These are phyloP conservation scores for Troilus luridus DNA, from an alignment of 2,888 invertebrate genomes.

Conservation along the genomic window DNA sequence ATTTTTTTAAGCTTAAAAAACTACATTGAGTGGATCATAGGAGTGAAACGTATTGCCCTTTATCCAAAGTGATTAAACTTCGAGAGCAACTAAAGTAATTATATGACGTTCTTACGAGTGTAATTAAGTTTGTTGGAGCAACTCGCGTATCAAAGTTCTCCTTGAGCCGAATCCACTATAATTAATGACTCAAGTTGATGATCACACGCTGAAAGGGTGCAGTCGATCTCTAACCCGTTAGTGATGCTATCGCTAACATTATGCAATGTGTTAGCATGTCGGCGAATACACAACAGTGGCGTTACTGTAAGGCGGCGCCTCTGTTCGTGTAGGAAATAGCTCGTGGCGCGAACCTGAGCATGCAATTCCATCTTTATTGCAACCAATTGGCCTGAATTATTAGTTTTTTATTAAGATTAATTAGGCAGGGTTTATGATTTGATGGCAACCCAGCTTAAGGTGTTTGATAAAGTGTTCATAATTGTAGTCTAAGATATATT, in stretches of 20 bases:
- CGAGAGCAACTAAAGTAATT: too few species aligned
- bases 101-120: too few species aligned
- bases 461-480: not conserved
- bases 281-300: not conserved
- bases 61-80: too few species aligned
- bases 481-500: not conserved
- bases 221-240: not conserved
- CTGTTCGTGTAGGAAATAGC: not conserved
- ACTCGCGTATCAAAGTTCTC: too few species aligned
- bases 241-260: not conserved
- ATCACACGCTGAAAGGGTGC: not conserved
- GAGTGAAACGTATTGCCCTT: too few species aligned
- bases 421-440: not conserved
- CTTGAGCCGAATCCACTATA: not conserved
- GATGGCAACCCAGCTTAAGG: not conserved
- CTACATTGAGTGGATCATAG: too few species aligned
- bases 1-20: too few species aligned
- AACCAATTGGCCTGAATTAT: not conserved
- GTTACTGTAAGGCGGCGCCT: not conserved
- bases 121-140: too few species aligned
- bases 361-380: conserved; percentile 9
- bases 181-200: not conserved
- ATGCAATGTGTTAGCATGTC: conserved; percentile 30
- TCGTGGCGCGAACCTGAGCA: not conserved
- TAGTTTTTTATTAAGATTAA: not conserved